phyloP scores from a whole-genome alignment of 2,888 invertebrate species.

The Coelinius sp. region DNA sequence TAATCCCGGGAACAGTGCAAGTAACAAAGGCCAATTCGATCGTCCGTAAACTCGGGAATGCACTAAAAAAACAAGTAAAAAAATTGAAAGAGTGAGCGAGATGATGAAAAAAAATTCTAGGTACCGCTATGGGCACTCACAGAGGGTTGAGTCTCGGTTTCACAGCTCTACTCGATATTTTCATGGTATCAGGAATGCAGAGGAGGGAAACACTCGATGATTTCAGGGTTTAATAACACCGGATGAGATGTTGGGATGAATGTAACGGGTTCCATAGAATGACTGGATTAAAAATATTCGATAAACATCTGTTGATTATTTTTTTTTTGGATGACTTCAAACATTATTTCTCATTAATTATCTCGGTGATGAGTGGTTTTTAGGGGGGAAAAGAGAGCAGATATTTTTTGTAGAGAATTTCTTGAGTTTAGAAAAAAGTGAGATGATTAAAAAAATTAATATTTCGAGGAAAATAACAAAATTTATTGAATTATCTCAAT shows the following conservation, averaged over 20 bases:
- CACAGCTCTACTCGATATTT: background rate
- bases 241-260: background rate
- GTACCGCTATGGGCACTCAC: slow-evolving; percentile 38
- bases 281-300: background rate
- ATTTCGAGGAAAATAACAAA: too few relatives aligned
- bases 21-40: slow-evolving; percentile 32
- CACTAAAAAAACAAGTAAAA: slow-evolving; percentile 11
- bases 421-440: too few relatives aligned
- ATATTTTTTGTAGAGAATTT: too few relatives aligned
- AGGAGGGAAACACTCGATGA: background rate
- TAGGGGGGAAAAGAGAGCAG: background rate
- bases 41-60: slow-evolving; percentile 42
- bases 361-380: background rate
- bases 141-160: background rate
- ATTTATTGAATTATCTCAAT: too few relatives aligned
- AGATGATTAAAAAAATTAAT: too few relatives aligned
- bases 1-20: slow-evolving; percentile 26
- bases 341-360: background rate
- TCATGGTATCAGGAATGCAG: slow-evolving; percentile 2
- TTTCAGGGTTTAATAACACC: background rate
- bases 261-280: background rate
- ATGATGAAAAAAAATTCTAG: slow-evolving; percentile 23
- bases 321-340: background rate
- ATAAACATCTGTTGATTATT: background rate
- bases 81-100: slow-evolving; percentile 4